Conservation (phyloP, 2,888 invertebrate species). For the Tenthredo distinguenda region DNA sequence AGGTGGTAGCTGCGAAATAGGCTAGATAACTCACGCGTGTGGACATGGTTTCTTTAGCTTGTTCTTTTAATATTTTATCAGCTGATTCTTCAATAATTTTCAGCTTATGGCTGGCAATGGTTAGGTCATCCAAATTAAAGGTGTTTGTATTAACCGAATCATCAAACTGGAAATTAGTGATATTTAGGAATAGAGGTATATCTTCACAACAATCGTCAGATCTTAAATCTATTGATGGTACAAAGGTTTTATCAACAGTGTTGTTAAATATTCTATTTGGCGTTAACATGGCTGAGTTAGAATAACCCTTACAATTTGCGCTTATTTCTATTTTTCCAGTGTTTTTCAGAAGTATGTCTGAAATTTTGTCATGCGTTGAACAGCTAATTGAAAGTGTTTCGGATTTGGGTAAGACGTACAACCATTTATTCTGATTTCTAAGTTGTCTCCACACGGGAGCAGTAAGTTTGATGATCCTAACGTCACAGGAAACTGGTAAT, state of each 20-base stretch:
- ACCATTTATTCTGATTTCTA: too few relatives aligned
- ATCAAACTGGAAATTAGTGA: not conserved
- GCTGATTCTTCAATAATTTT: not conserved
- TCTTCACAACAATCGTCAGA: constrained; percentile 12
- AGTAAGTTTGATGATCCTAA: not conserved
- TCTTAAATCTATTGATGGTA: not conserved
- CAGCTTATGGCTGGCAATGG: not conserved
- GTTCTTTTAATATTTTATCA: not conserved
- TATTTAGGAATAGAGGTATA: not conserved
- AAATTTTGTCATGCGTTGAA: not conserved
- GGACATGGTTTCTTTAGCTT: not conserved
- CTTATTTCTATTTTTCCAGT: not conserved
- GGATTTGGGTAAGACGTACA: not conserved
- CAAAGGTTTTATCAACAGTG: not conserved
- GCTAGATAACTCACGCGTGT: not conserved
- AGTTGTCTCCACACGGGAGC: too few relatives aligned
- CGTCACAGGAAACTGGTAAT: not conserved
- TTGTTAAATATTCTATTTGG: not conserved
- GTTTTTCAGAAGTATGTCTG: not conserved
- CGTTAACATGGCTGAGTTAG: not conserved
- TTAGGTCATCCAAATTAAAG: not conserved
- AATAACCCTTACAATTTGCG: not conserved
- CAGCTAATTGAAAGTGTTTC: not conserved
- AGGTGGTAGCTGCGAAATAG: not conserved
- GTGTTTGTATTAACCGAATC: not conserved